Percentiles rank a stretch among this genome's conserved stretches.
phyloP scores from a whole-genome alignment of 2,797 vertebrate genomes.

The Diplodus puntazzo region DNA sequence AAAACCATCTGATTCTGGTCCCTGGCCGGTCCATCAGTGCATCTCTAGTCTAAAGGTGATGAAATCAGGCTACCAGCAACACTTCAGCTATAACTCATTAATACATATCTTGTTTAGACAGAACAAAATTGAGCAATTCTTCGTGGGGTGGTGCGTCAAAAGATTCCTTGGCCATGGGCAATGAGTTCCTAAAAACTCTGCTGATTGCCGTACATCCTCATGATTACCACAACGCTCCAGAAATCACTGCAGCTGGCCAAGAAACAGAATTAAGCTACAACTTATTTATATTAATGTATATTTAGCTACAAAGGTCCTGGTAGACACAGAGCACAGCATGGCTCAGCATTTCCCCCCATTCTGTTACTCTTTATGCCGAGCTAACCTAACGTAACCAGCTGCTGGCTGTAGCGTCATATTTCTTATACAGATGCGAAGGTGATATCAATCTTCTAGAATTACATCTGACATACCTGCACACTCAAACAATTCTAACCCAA shows the following conservation, averaged over 20 bases:
- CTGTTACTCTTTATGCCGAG: neutral
- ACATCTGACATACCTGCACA: conserved; percentile 6
- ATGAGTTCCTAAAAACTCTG: neutral
- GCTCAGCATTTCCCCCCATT: neutral
- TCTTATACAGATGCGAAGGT: neutral
- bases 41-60: conserved; percentile 8
- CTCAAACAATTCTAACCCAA: neutral
- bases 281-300: no score
- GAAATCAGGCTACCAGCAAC: no score
- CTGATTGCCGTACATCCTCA: neutral
- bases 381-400: neutral
- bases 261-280: conserved; percentile 6
- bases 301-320: neutral
- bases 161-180: neutral
- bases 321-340: neutral
- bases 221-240: neutral
- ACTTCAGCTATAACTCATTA: no score
- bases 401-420: neutral
- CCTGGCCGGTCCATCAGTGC: no score
- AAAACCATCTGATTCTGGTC: no score
- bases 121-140: neutral
- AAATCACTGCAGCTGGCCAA: neutral
- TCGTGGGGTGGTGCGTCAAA: neutral
- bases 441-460: neutral
- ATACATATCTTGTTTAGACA: no score